Percentiles rank a stretch among this genome's conserved stretches.
These are phyloP conservation scores for Karalla daura DNA, from an alignment of 2,797 vertebrate genomes.

Conservation along the genomic window DNA sequence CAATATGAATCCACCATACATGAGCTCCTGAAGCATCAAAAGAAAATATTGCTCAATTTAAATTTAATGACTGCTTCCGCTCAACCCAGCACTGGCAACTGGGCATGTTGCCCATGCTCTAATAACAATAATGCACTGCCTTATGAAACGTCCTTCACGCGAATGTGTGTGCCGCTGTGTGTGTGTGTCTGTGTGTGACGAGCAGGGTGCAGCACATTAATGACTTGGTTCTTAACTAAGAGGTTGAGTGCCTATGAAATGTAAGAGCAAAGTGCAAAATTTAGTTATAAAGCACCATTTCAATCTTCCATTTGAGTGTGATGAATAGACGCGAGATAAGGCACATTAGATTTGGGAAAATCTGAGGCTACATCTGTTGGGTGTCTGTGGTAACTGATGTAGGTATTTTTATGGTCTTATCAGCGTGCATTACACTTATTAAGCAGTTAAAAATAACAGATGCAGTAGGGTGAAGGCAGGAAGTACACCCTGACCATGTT, in stretches of 20 bases:
- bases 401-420: background rate
- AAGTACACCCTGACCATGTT: too few species aligned
- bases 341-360: background rate
- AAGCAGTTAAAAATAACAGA: background rate
- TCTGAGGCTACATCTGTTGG: background rate
- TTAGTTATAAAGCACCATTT: slow-evolving; percentile 41
- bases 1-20: slow-evolving; percentile 72
- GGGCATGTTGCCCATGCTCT: slow-evolving; percentile 72
- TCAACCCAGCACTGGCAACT: slow-evolving; percentile 68
- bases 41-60: slow-evolving; percentile 86
- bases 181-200: slow-evolving; percentile 28
- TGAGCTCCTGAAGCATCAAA: slow-evolving; percentile 71
- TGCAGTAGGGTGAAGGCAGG: too few species aligned
- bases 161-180: slow-evolving; percentile 40
- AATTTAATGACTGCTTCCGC: slow-evolving; percentile 83
- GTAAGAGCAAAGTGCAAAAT: slow-evolving; percentile 44
- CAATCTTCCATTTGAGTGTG: slow-evolving; percentile 21
- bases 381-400: background rate
- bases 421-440: background rate
- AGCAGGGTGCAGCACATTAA: slow-evolving; percentile 53
- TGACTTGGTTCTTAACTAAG: slow-evolving; percentile 52
- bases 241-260: slow-evolving; percentile 60
- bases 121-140: slow-evolving; percentile 84
- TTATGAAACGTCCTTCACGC: slow-evolving; percentile 78
- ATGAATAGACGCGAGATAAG: slow-evolving; percentile 29